A percentile compares a stretch with the other conserved stretches of the same genome.
These are phyloP conservation scores for Blastobasis lacticolella DNA, from an alignment of 2,888 invertebrate species.

Conservation along the genomic window DNA sequence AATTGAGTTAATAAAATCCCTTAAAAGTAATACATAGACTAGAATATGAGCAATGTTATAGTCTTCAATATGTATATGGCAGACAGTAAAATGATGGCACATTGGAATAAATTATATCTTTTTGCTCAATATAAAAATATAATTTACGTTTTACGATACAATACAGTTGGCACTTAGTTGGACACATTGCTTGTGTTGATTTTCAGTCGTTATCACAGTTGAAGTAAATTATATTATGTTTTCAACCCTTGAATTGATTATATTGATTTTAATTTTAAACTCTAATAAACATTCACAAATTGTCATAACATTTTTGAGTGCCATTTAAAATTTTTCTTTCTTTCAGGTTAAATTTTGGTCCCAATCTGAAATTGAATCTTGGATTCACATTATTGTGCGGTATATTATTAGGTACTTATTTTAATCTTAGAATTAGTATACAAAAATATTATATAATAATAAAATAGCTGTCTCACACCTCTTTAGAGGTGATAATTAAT, in stretches of 20 bases:
- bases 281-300: background rate
- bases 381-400: conserved; percentile 26
- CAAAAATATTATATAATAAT: conserved; percentile 11
- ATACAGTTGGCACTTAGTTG: conserved; percentile 50
- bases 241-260: conserved; percentile 25
- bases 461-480: conserved; percentile 25
- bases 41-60: conserved; percentile 68
- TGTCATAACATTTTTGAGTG: background rate
- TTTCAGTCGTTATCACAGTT: conserved; percentile 49
- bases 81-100: conserved; percentile 64
- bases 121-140: conserved; percentile 5
- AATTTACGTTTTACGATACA: conserved; percentile 8
- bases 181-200: conserved; percentile 17
- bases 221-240: conserved; percentile 43
- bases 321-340: background rate
- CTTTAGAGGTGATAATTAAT: conserved; percentile 24
- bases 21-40: conserved; percentile 47
- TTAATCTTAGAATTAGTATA: background rate
- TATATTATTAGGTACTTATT: too few species aligned
- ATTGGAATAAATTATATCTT: conserved; percentile 17
- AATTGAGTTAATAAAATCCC: conserved; percentile 7
- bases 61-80: conserved; percentile 32
- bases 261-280: conserved; percentile 7
- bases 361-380: conserved; percentile 34
- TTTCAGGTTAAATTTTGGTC: conserved; percentile 31